phyloP scores from a whole-genome alignment of 2,113 vertebrate genomes.

The Meleagris gallopavo region DNA sequence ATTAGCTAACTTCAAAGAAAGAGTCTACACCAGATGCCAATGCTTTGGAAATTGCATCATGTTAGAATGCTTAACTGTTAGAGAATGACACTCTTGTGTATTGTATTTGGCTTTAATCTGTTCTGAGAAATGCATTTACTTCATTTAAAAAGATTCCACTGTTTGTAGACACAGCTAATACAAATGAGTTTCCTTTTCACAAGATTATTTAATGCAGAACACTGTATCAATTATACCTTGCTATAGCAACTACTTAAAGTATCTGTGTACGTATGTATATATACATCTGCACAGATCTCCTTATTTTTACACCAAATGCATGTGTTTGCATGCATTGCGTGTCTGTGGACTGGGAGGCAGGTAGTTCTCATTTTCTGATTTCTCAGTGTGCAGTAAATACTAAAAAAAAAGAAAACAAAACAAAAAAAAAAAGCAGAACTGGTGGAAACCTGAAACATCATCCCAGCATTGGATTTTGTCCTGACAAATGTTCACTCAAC shows the following conservation, averaged over 20 bases:
- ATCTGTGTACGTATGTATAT: background rate
- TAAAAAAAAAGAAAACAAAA: rapidly evolving
- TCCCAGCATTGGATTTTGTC: background rate
- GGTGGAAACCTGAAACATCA: background rate
- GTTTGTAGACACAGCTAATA: background rate
- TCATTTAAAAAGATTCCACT: constrained; percentile 16
- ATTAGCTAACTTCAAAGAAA: constrained; percentile 10
- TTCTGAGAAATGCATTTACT: background rate
- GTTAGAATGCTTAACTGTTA: background rate
- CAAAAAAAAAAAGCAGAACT: background rate
- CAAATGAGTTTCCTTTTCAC: background rate
- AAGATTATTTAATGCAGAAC: background rate
- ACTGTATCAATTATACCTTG: background rate
- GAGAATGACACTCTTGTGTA: background rate
- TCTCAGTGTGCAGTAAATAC: background rate
- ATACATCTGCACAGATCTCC: background rate
- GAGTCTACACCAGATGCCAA: background rate
- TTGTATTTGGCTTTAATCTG: background rate
- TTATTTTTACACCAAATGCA: background rate
- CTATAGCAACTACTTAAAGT: background rate
- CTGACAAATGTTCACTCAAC: background rate
- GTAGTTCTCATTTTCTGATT: background rate
- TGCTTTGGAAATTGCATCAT: background rate
- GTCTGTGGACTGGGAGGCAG: background rate
- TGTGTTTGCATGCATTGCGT: background rate